phyloP scores from a whole-genome alignment of 2,797 vertebrate species.

The Neostethus bicornis region DNA sequence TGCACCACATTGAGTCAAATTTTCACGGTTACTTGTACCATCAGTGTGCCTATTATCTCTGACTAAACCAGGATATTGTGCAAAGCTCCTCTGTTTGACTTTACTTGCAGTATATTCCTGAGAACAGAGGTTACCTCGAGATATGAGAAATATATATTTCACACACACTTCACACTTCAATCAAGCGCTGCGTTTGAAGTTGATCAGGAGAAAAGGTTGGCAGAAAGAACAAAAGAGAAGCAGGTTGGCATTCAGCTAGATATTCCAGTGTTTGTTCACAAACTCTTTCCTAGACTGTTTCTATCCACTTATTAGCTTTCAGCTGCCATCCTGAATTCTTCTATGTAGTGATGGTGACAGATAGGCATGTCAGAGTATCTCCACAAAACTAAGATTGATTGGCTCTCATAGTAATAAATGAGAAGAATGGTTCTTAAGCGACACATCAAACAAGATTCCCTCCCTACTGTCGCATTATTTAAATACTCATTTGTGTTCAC shows the following conservation, averaged over 20 bases:
- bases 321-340: constrained; percentile 49
- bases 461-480: constrained; percentile 63
- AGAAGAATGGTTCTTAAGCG: constrained; percentile 62
- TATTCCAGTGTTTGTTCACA: constrained; percentile 1
- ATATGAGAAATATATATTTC: neutral
- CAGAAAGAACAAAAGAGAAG: constrained; percentile 7
- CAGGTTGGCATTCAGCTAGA: constrained; percentile 1
- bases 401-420: constrained; percentile 74
- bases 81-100: neutral
- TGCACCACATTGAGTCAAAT: too few species aligned
- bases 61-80: neutral
- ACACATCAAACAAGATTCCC: constrained; percentile 68
- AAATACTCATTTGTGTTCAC: constrained; percentile 57
- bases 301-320: constrained; percentile 11
- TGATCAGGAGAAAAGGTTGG: neutral
- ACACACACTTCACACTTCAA: constrained; percentile 1
- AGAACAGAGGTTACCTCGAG: neutral
- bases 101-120: neutral
- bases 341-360: constrained; percentile 43
- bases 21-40: too few species aligned
- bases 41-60: neutral
- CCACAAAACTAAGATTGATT: constrained; percentile 74
- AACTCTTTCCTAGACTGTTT: constrained; percentile 14
- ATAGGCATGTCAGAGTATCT: constrained; percentile 66
- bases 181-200: constrained; percentile 1